Base-by-base conservation (phyloP, 1,140 invertebrate genomes). In the Zaprionus camerounensis region DNA sequence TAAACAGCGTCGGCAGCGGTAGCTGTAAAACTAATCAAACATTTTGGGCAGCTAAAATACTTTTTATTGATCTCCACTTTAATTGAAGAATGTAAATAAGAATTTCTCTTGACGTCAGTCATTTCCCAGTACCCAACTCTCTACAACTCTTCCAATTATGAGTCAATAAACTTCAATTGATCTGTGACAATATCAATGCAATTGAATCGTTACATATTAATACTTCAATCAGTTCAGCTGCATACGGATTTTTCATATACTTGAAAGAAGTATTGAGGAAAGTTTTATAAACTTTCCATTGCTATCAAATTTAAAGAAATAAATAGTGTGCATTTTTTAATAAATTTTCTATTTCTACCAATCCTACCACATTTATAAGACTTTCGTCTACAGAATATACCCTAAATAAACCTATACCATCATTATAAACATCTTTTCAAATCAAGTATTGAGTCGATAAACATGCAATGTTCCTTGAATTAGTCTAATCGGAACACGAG, bases 61-160 rank as follows among this genome's bases (percentile, higher is more conserved):
- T 49, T 65, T 74, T 65, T 34, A 56, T 71, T 56, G 51, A 24
- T n/a, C 38, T 34, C 13, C 44, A 24, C 13, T 26, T 17, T 51
- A 38, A 71, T 28, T 41, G 53, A 26, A 34, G n/a, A 22, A 5
- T 26, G 53, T 63, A 24, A 62, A 46, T 44, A 11, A 24, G 13
- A 56, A 70, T 69, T 71, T 64, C 55, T 13, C 28, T 38, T 76
- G 68, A 76, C 73, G 73, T 76, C 73, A 76, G 17, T 7, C 36
- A 7, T 2, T 31, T 9, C 28, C 28, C 6, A 31, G 28, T 7
- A 5, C 20, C 5, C 15, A n/a, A 61, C 53, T 26, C 22, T 36
- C 38, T 41, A 7, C 15, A 44, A 44, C 41, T 44, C 41, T 46
- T 6, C n/a, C n/a, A 68, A 71, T 64, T 56, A 71, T 63, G 46